Base-by-base conservation (phyloP, 1,140 invertebrate species). In the Leptoteleia sp. region DNA sequence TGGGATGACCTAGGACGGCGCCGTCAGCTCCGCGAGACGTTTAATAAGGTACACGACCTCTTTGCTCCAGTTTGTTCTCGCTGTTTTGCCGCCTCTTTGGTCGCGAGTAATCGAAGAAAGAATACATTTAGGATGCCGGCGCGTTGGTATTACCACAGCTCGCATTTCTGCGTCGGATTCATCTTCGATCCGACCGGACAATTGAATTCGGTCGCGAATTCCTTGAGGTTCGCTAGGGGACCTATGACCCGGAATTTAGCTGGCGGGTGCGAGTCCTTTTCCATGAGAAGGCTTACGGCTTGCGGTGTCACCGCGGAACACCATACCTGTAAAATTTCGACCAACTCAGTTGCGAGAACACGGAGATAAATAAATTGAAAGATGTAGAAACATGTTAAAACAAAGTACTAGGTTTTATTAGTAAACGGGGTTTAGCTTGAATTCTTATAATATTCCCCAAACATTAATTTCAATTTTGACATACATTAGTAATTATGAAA, bases 101-200 rank as follows among this genome's bases (percentile, higher is more conserved):
- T 22, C 5, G 19, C 19, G 19, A 22, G 19, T 3, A 22, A 22
- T 22, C 5, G 5, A 22, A 22, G 5, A 29, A 29, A 7, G 27
- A 7, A 7, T 29, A 29, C 27, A 8, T 29, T 29, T 1, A 7
- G 27, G 27, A 1, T 29, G n/a, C 6, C 27, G 7, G 6, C 1
- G 27, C n/a, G 27, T 7, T 25, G 3, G n/a, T 6, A 19, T 92
- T 94, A 99, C 97, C 97, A 99, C 42, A 99, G 94, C 84, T 95
- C 94, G 85, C 97, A 99, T 87, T 98, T 98, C 4, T 95, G 91
- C 27, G 87, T 87, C 8, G 97, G 97, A 89, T 99, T 98, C 96
- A 99, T 98, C 64, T 91, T 92, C 0, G 94, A 93, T 4, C 93
- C 94, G 3, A 89, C 67, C 3, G 92, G 91, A 86, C 98, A 99